Conservation (phyloP, 2,113 vertebrate genomes). For the Nibea coibor region DNA sequence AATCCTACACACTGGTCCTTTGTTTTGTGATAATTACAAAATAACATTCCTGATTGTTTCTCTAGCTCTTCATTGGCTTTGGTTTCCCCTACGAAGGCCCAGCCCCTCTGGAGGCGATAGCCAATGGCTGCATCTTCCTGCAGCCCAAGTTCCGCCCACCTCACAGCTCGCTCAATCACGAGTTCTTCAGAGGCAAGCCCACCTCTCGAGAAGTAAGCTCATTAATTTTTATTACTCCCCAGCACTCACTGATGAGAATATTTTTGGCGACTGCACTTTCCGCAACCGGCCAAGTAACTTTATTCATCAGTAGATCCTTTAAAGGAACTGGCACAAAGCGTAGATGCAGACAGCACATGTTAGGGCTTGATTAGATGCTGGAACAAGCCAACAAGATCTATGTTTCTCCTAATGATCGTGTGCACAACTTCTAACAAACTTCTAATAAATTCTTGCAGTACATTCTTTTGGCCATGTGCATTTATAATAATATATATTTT, state of each 20-base stretch:
- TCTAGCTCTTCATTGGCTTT: constrained; percentile 96
- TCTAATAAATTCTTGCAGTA: not conserved
- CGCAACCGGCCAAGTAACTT: not conserved
- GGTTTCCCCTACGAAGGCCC: constrained; percentile 99
- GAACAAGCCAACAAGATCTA: not conserved
- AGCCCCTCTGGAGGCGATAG: constrained; percentile 95
- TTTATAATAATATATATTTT: too few species aligned
- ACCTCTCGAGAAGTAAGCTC: constrained; percentile 91
- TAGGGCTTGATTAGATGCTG: not conserved
- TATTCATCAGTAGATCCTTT: not conserved
- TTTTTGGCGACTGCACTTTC: not conserved
- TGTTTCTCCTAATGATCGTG: not conserved
- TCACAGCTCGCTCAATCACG: constrained; percentile 96
- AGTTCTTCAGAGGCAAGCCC: constrained; percentile 97
- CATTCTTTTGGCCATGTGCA: not conserved
- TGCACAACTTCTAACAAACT: not conserved
- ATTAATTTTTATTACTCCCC: not conserved
- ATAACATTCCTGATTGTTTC: not conserved
- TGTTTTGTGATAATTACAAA: not conserved
- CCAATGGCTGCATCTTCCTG: constrained; percentile 96
- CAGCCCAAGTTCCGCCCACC: constrained; percentile 93
- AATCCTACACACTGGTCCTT: too few species aligned
- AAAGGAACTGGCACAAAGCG: constrained; percentile 3
- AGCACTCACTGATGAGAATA: not conserved
- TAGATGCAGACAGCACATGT: not conserved